phyloP scores from a whole-genome alignment of 2,797 vertebrate species.

The Pyrrhura leucotis region DNA sequence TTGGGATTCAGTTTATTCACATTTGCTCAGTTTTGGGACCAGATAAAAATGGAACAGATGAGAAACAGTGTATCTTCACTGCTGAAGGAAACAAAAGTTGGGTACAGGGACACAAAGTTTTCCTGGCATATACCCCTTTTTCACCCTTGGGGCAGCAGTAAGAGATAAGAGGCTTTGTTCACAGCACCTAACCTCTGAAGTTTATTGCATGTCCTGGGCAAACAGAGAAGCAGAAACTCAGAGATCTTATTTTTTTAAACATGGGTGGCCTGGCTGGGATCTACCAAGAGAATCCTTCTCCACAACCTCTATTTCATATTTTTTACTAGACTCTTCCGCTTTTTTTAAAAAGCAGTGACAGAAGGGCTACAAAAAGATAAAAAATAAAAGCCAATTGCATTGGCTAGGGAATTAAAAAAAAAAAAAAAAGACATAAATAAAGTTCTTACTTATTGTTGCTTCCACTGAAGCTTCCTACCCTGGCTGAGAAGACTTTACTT shows the following conservation, averaged over 20 bases:
- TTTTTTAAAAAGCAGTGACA: neutral
- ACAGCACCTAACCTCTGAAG: neutral
- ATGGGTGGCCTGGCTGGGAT: neutral
- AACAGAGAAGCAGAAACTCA: neutral
- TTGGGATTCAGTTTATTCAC: neutral
- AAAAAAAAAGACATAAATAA: neutral
- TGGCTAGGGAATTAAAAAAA: neutral
- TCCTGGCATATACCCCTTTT: neutral
- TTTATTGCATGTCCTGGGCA: neutral
- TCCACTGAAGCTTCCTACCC: conserved; percentile 84
- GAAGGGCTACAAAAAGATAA: neutral
- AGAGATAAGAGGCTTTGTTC: neutral
- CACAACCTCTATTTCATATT: neutral
- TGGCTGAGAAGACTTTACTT: conserved; percentile 89
- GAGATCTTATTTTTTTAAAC: neutral
- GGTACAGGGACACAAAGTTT: neutral
- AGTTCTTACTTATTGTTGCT: conserved; percentile 85
- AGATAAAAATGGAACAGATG: neutral
- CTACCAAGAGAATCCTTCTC: neutral
- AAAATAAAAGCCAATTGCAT: neutral
- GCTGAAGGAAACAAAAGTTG: neutral
- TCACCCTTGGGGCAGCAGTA: neutral
- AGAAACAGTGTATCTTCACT: neutral
- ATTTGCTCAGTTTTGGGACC: neutral
- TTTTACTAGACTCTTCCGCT: neutral